These are phyloP conservation scores for Apaloderma vittatum DNA, from an alignment of 2,113 vertebrate species.

Conservation along the genomic window DNA sequence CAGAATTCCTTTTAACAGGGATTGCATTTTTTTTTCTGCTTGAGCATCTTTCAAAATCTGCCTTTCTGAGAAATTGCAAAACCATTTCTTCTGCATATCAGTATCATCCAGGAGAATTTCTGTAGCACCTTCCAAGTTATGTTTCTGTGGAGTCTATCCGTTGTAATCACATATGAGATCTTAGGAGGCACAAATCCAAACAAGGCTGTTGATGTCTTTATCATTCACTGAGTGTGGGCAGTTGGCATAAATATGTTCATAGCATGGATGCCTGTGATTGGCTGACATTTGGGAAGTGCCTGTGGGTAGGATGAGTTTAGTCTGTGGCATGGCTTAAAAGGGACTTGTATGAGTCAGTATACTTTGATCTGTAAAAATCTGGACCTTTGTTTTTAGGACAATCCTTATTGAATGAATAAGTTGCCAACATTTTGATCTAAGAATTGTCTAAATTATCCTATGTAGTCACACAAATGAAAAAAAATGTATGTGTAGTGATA, in stretches of 20 bases:
- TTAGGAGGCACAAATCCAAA: neutral
- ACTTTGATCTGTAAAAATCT: neutral
- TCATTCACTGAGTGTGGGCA: neutral
- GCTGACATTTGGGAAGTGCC: slow-evolving; percentile 21
- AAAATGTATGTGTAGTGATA: neutral
- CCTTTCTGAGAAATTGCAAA: neutral
- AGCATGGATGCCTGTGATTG: neutral
- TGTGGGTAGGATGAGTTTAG: neutral
- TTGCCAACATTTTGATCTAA: neutral
- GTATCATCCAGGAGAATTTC: neutral
- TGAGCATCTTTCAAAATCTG: neutral
- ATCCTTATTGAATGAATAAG: neutral
- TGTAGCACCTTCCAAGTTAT: neutral
- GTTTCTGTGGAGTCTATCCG: neutral
- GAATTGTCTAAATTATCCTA: neutral
- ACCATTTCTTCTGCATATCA: neutral
- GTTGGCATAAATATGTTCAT: neutral
- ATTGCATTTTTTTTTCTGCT: neutral
- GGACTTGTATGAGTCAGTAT: neutral
- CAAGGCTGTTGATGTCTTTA: neutral
- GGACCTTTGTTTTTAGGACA: neutral
- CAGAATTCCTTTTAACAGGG: neutral
- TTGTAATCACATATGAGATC: neutral
- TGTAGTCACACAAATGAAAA: neutral
- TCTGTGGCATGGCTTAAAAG: neutral